Base-by-base conservation (phyloP, 1,140 invertebrate genomes). In the Oedothorax gibbosus region DNA sequence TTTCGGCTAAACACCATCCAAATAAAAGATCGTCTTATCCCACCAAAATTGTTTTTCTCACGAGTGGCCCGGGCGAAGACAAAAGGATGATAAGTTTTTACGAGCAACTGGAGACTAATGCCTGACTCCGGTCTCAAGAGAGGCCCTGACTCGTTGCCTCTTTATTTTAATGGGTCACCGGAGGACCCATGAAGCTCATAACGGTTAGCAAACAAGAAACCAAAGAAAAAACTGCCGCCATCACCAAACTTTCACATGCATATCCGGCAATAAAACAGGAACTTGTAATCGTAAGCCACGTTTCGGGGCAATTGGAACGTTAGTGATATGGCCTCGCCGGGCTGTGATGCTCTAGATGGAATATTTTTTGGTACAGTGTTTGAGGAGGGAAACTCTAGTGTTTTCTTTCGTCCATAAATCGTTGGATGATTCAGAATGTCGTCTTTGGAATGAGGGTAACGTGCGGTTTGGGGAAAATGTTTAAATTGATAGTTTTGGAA, bases 71-170 rank as follows among this genome's bases (percentile, higher is more conserved):
- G 18, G 21, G 77, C 20, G 65, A 68, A 79, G 64, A 79, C 64
- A 68, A 79, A 65, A 10, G 60, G 75, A 79, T 79, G 77, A 79
- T 79, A 79, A 79, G 77, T 79, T 79, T 79, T 79, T 79, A 79
- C 65, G 77, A 79, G 64, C 77, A 69, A 56, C 64, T 7, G 18
- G 77, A 79, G 77, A 79, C 77, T 79, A 79, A 79, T 79, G 77
- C 57, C 20, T 51, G 65, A 50, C 65, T 66, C 5, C 35, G 35
- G 65, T 79, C 77, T 51, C 77, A 50, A 4, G 77, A 56, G 77
- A 53, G 15, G 35, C 14, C 54, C 65, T 69, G 77, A 11, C 64
- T 79, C 77, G 66, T 79, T 79, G 77, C 50, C 56, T 65, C 68
- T 79, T 79, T 79, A 79, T 79, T 79, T 79, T 79, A 79, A 79